Evolutionary conservation across 2,113 vertebrate species (phyloP), one percentile per base, ranked within the genome.

Genomic region (Elaphurus davidianus): DNA sequence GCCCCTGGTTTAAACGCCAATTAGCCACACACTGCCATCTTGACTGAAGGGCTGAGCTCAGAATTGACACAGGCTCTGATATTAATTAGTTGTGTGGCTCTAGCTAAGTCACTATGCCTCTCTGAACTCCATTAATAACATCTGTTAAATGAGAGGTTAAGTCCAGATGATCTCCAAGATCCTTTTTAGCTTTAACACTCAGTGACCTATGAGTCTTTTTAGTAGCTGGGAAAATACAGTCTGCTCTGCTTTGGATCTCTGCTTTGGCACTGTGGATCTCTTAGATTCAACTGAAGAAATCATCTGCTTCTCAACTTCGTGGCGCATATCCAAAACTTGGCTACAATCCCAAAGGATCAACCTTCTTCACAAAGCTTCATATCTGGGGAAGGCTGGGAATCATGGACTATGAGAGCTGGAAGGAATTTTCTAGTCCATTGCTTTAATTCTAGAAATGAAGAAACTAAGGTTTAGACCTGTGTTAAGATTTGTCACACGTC

Each of bases 251-350:
- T 16, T 76, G 91, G 90, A 21, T 67, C 28, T 96, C 55, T 71
- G 59, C 60, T 90, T 25, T 76, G 91, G 91, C 91, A 88, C 81
- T 25, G 52, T 67, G 94, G 90, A 90, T n/a, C 92, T 95, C 94
- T 40, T 11, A 95, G 55, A 93, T 36, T 89, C 82, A 95, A 92
- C 60, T 64, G 89, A 97, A 90, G 71, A 52, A 94, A 87, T n/a
- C 55, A 83, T 85, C 96, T 27, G 88, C 88, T 91, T 90, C 78
- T 84, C 78, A 92, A 28, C 82, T 84, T 43, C 1, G 19, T 90
- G 96, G 97, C 76, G 45, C 82, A 85, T 81, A 92, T 86, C 95
- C 60, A 97, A 90, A 76, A 74, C 85, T 64, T 82, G 90, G 87
- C 85, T 93, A 88, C 16, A 57, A 47, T 78, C 87, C 83, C 54